These are phyloP conservation scores for Halictus ligatus DNA, from an alignment of 2,888 invertebrate species.

Conservation along the genomic window DNA sequence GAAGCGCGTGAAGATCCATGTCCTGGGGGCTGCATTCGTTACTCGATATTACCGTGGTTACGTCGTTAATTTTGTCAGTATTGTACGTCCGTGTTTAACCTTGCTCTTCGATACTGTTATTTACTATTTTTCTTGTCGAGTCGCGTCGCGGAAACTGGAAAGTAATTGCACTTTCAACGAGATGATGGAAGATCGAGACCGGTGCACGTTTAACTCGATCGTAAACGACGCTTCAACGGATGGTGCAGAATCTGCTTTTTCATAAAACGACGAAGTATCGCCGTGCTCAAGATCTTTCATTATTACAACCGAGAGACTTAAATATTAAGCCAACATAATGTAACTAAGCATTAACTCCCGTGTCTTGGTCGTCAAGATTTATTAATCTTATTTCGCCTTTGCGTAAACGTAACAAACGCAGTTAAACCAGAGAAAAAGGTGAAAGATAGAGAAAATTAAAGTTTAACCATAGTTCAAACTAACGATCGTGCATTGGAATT, in stretches of 20 bases:
- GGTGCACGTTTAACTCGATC: neutral
- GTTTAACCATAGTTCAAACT: too few species aligned
- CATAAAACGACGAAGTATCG: neutral
- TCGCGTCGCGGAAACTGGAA: neutral
- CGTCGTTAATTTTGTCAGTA: neutral
- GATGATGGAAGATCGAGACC: neutral
- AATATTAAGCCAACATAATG: neutral
- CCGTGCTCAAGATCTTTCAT: neutral
- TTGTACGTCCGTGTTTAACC: neutral
- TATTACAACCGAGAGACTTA: neutral
- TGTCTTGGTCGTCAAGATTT: neutral
- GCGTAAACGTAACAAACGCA: neutral
- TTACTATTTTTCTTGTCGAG: neutral
- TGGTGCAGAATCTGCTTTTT: neutral
- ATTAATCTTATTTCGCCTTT: neutral
- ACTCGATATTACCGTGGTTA: neutral
- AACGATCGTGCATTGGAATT: too few species aligned
- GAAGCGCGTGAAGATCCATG: neutral
- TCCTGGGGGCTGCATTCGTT: neutral
- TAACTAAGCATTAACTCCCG: too few species aligned
- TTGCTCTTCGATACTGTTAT: neutral
- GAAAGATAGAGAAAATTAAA: too few species aligned
- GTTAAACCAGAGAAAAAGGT: neutral
- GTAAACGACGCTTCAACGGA: neutral
- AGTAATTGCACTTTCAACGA: neutral